Percentiles rank a stretch among this genome's conserved stretches.
Conservation (phyloP, 2,797 vertebrate genomes). For the Antennarius maculatus region DNA sequence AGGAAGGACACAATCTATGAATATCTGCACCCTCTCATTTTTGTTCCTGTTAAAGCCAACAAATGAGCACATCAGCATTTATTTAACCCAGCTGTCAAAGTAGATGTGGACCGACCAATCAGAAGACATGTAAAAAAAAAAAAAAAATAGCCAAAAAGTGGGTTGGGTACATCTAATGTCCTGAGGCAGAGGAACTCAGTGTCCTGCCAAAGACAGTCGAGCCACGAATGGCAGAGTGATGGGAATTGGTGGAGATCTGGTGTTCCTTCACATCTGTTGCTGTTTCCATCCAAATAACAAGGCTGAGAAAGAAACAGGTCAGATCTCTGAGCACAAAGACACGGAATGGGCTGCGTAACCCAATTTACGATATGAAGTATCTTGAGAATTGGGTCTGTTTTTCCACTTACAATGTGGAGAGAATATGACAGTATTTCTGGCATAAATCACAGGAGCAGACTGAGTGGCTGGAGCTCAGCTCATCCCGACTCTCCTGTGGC, state of each 20-base stretch:
- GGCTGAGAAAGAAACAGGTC: constrained; percentile 47
- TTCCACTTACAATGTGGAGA: background rate
- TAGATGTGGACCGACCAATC: constrained; percentile 1
- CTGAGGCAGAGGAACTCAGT: constrained; percentile 36
- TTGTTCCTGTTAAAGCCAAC: constrained; percentile 5
- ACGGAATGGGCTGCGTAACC: background rate
- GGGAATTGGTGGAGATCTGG: constrained; percentile 43
- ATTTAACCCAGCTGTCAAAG: constrained; percentile 8
- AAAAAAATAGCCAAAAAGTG: constrained; percentile 13
- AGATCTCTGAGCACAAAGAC: background rate
- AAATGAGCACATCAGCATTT: background rate
- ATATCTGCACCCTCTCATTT: background rate
- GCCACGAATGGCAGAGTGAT: constrained; percentile 38
- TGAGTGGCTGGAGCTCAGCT: too few relatives aligned
- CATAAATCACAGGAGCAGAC: too few relatives aligned
- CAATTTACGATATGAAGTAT: background rate
- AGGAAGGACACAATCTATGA: background rate
- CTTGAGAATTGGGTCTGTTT: background rate
- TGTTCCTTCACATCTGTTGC: constrained; percentile 56
- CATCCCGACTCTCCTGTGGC: too few relatives aligned
- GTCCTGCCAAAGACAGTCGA: constrained; percentile 43
- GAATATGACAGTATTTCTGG: background rate
- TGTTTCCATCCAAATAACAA: constrained; percentile 37
- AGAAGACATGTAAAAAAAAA: constrained; percentile 20
- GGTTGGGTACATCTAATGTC: constrained; percentile 38